These are phyloP conservation scores for Phengaris arion DNA, from an alignment of 2,888 invertebrate species.

Conservation along the genomic window DNA sequence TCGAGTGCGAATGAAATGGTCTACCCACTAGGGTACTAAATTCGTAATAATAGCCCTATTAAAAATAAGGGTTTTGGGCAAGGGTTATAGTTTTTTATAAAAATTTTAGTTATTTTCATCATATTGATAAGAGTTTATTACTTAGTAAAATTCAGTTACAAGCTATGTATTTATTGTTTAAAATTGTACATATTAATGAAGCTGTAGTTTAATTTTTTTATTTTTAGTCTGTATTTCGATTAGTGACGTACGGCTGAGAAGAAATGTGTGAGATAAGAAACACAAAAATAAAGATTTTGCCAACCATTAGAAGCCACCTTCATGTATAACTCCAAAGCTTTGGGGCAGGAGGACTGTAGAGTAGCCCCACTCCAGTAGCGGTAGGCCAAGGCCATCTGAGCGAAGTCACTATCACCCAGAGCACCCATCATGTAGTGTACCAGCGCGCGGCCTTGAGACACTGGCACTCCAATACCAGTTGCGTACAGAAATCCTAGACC, in stretches of 20 bases:
- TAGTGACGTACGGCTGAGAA: no score
- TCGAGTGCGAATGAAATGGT: no score
- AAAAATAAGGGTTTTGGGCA: no score
- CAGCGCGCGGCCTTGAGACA: conserved; percentile 92
- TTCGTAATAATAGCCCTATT: no score
- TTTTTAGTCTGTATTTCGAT: not conserved
- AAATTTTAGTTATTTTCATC: no score
- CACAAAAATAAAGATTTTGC: not conserved
- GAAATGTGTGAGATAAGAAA: no score
- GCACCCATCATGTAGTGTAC: conserved; percentile 96
- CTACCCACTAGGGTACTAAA: no score
- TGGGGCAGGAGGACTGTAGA: conserved; percentile 93
- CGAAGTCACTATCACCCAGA: conserved; percentile 93
- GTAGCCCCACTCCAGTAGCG: conserved; percentile 95
- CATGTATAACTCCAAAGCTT: conserved; percentile 93
- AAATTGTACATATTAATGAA: not conserved
- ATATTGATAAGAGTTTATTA: no score
- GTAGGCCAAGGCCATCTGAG: conserved; percentile 98
- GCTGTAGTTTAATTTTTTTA: not conserved
- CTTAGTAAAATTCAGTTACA: no score
- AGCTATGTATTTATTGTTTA: not conserved
- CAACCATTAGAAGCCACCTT: conserved; percentile 93
- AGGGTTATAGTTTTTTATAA: no score
- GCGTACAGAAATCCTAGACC: conserved; percentile 93
- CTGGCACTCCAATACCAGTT: conserved; percentile 90